Conservation (phyloP, 1,140 invertebrate genomes). For the Zeugodacus cucurbitae region DNA sequence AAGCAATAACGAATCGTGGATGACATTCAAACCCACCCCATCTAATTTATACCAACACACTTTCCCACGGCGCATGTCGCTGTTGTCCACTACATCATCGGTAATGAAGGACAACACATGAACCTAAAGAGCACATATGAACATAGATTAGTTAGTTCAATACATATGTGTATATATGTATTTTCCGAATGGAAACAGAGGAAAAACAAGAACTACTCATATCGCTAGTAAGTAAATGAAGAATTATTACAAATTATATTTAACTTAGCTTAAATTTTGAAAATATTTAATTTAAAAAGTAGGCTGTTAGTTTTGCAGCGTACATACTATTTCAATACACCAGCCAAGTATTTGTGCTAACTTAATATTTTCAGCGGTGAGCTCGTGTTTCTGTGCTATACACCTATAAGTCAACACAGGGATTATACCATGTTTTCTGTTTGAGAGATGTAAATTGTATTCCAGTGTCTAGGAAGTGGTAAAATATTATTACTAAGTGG, state of each 20-base stretch:
- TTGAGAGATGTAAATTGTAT: background rate
- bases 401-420: background rate
- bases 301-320: too few relatives aligned
- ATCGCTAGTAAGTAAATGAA: too few relatives aligned
- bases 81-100: conserved; percentile 92
- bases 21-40: conserved; percentile 79
- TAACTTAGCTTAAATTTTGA: background rate
- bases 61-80: conserved; percentile 79
- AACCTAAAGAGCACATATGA: conserved; percentile 55
- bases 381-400: background rate
- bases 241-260: background rate
- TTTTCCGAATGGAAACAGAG: too few relatives aligned
- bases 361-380: background rate
- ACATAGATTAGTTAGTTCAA: background rate
- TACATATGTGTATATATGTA: too few relatives aligned
- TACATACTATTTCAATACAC: background rate
- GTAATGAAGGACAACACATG: conserved; percentile 85
- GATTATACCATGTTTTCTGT: background rate
- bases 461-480: background rate
- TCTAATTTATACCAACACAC: conserved; percentile 87
- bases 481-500: background rate
- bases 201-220: too few relatives aligned
- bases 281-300: background rate
- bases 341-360: background rate
- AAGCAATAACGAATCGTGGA: conserved; percentile 88